Evolutionary conservation across 2,113 vertebrate species (phyloP).

Genomic region (Peucedramus taeniatus): DNA sequence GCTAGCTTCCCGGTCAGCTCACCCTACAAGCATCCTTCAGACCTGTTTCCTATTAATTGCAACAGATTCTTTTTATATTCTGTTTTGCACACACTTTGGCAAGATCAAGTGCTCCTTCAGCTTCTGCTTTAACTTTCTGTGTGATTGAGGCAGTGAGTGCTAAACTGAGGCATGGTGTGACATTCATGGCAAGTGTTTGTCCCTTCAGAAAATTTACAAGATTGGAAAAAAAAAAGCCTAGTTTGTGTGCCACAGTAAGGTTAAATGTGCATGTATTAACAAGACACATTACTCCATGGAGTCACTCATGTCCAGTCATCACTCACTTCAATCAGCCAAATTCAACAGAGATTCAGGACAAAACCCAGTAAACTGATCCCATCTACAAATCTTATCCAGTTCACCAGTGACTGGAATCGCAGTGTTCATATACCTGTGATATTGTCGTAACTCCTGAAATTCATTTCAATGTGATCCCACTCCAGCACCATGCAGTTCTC

Average conservation of each 20-base stretch:
- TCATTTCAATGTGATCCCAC: constrained; percentile 99
- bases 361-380: neutral
- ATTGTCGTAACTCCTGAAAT: constrained; percentile 97
- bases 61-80: neutral
- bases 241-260: neutral
- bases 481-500: constrained; percentile 97
- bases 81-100: neutral
- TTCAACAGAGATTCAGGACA: neutral
- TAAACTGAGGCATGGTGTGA: neutral
- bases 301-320: neutral
- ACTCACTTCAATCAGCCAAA: neutral
- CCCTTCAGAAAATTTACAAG: neutral
- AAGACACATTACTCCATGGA: neutral
- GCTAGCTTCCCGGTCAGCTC: neutral
- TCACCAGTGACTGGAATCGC: neutral
- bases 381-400: neutral
- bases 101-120: neutral
- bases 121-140: neutral
- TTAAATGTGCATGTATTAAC: neutral
- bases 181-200: neutral
- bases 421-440: constrained; percentile 84
- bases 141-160: neutral
- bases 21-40: neutral
- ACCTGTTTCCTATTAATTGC: neutral
- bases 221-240: neutral